A percentile compares a stretch with the other conserved stretches of the same genome.
Evolutionary conservation across 2,888 invertebrate genomes (phyloP).

Genomic region (Dasysyrphus tricinctus): DNA sequence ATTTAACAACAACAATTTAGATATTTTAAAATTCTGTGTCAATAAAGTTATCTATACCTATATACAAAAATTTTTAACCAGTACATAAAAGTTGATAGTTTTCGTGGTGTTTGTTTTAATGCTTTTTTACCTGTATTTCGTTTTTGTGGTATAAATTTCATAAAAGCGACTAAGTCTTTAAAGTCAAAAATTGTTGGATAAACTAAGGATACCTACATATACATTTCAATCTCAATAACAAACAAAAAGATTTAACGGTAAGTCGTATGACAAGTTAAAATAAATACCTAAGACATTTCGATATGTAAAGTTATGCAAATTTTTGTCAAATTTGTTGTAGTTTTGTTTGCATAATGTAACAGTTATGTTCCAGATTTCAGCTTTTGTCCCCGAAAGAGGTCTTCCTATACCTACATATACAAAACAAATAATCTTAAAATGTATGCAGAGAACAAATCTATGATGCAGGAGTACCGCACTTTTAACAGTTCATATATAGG

Average conservation of each 20-base stretch:
- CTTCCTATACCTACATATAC: background rate
- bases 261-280: background rate
- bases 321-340: background rate
- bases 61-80: background rate
- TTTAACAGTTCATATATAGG: constrained; percentile 12
- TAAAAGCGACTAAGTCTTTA: constrained; percentile 5
- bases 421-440: background rate
- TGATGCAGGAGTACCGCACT: constrained; percentile 2
- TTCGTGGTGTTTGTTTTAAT: constrained; percentile 23
- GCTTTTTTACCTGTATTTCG: background rate
- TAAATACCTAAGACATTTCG: background rate
- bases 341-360: constrained; percentile 33
- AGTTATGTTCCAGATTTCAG: constrained; percentile 15
- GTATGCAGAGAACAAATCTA: background rate
- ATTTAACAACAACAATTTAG: constrained; percentile 23
- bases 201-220: background rate
- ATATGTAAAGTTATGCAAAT: background rate
- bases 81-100: background rate
- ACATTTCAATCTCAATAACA: background rate
- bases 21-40: constrained; percentile 7
- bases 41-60: background rate
- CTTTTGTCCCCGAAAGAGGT: constrained; percentile 13
- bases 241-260: constrained; percentile 17
- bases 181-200: constrained; percentile 6
- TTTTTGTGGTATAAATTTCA: constrained; percentile 9